Evolutionary conservation across 2,113 vertebrate genomes (phyloP), one percentile per base, ranked within the genome.

Genomic region (Rhagologus leucostigma): DNA sequence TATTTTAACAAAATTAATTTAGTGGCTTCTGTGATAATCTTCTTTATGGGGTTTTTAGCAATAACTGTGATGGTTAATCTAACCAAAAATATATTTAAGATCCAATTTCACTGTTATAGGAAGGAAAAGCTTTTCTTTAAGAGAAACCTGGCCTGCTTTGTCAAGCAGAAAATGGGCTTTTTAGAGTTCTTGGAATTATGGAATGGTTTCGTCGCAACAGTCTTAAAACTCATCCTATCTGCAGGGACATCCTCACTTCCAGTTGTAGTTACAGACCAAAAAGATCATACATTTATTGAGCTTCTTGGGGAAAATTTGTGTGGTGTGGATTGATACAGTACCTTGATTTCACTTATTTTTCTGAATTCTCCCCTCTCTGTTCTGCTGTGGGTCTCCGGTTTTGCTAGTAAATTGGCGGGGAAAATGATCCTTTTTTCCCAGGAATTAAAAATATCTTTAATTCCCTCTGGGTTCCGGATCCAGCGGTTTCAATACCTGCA

Each of bases 241-340:
- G 19, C 76, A 35, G 32, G 62, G 39, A 24, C 39, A 46, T 33
- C 10, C 11, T 46, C 27, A 67, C 50, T 37, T 37, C 26, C 52
- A 32, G n/a, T 1, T 75, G 26, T 13, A 9, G 27, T 27, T 26
- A 21, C 13, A 35, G 46, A 22, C 17, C 13, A 19, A 22, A 69
- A 22, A 13, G 4, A 5, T 1, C 10, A 33, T 5, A 15, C 16
- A 27, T 84, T 86, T 68, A 3, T 22, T n/a, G 15, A 57, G 57
- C n/a, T 57, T 14, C 23, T 52, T 20, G 24, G 4, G 22, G 15
- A 33, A 15, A 7, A 3, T 41, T 35, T 42, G 2, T 8, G 10
- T 12, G n/a, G 16, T 29, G 1, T 6, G 27, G 32, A 21, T 21
- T 4, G 56, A 8, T 23, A 26, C 0, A 2, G 11, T 10, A 53